Evolutionary conservation across 1,140 invertebrate species (phyloP).

Genomic region (Caligus rogercresseyi): DNA sequence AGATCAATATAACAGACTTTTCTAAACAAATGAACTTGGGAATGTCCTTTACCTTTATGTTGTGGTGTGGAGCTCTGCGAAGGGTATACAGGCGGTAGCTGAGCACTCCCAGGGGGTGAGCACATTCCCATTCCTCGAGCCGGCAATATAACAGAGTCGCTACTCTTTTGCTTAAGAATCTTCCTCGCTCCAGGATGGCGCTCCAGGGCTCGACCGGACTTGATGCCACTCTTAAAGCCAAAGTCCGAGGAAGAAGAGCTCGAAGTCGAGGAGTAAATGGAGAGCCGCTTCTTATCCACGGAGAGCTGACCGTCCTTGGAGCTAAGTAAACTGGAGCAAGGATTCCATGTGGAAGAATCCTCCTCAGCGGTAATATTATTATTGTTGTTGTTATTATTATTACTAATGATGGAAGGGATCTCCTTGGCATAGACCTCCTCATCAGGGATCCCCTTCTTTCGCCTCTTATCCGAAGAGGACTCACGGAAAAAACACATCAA

Average conservation of each 20-base stretch:
- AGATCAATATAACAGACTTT: no score
- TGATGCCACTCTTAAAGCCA: neutral
- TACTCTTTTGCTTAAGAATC: neutral
- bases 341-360: neutral
- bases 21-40: no score
- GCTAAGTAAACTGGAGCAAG: neutral
- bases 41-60: no score
- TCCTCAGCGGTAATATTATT: neutral
- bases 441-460: neutral
- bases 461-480: neutral
- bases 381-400: neutral
- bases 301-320: neutral
- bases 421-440: neutral
- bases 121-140: neutral
- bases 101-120: no score
- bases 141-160: neutral
- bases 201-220: neutral
- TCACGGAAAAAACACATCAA: neutral
- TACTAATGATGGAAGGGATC: no score
- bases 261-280: neutral
- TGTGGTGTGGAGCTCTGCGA: neutral
- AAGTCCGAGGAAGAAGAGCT: neutral
- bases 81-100: neutral
- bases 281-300: neutral
- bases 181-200: neutral